A percentile compares a stretch with the other conserved stretches of the same genome.
phyloP scores from a whole-genome alignment of 2,113 vertebrate genomes.

The Hyla sarda region DNA sequence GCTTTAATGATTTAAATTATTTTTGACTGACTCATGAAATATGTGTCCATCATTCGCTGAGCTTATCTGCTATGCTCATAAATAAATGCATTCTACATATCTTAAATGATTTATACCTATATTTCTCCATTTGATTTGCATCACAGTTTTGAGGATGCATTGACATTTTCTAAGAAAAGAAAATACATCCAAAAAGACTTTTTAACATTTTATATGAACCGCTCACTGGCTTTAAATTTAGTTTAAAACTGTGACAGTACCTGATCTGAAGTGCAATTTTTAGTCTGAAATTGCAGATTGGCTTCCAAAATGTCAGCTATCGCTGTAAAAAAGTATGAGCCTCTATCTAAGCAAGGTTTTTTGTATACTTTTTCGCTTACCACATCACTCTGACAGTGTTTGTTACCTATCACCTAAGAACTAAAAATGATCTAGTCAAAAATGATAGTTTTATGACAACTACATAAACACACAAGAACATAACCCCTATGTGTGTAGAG shows the following conservation, averaged over 20 bases:
- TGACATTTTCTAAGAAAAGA: slow-evolving; percentile 52
- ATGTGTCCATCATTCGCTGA: slow-evolving; percentile 53
- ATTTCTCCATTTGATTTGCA: slow-evolving; percentile 53
- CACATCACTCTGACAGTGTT: not conserved
- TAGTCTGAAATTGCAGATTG: not conserved
- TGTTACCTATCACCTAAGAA: not conserved
- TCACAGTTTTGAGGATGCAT: slow-evolving; percentile 37
- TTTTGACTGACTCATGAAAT: slow-evolving; percentile 60
- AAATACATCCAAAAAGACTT: slow-evolving; percentile 38
- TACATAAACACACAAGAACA: too few relatives aligned
- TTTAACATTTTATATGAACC: slow-evolving; percentile 40
- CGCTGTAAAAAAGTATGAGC: not conserved
- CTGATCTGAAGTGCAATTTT: slow-evolving; percentile 5
- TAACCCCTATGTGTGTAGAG: too few relatives aligned
- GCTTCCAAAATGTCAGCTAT: not conserved
- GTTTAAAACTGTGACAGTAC: slow-evolving; percentile 25
- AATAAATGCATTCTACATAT: slow-evolving; percentile 60
- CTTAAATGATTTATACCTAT: slow-evolving; percentile 59
- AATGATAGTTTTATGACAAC: too few relatives aligned
- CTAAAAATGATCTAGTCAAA: not conserved
- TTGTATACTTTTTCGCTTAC: not conserved
- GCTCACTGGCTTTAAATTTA: slow-evolving; percentile 2
- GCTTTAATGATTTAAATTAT: slow-evolving; percentile 61
- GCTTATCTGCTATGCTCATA: slow-evolving; percentile 55
- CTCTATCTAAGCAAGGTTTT: not conserved